Evolutionary conservation across 2,888 invertebrate species (phyloP).

Genomic region (Drosophila setosimentum): DNA sequence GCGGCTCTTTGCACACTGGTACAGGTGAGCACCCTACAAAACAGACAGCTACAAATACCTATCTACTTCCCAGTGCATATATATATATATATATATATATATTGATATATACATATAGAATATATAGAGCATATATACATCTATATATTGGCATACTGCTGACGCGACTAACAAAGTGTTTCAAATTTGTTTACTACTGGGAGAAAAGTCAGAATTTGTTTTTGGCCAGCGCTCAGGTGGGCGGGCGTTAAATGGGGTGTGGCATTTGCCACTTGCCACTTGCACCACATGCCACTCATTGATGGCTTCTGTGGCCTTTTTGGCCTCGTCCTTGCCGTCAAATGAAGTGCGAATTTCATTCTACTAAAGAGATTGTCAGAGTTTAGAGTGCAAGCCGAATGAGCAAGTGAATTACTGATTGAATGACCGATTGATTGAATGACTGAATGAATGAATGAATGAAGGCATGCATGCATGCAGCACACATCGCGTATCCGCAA

Average conservation of each 20-base stretch:
- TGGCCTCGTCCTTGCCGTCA: constrained; percentile 39
- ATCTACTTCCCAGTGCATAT: constrained; percentile 1
- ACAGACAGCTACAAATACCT: constrained; percentile 1
- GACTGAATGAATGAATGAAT: constrained; percentile 31
- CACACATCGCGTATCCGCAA: constrained; percentile 40
- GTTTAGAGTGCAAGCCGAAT: constrained; percentile 41
- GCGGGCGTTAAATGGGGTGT: constrained; percentile 64
- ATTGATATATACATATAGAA: constrained; percentile 4
- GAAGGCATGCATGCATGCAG: constrained; percentile 37
- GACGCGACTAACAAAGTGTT: constrained; percentile 71
- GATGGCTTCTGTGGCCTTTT: constrained; percentile 63
- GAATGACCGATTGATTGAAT: constrained; percentile 19
- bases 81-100: not conserved
- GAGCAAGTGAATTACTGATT: constrained; percentile 26
- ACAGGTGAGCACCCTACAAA: constrained; percentile 6
- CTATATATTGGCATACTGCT: constrained; percentile 23
- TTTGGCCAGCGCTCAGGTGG: constrained; percentile 53
- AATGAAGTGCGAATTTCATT: constrained; percentile 66
- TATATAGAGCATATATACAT: constrained; percentile 4
- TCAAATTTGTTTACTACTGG: constrained; percentile 75
- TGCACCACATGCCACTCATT: constrained; percentile 43
- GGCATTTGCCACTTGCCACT: constrained; percentile 31
- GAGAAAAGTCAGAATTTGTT: constrained; percentile 59
- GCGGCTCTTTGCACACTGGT: constrained; percentile 67
- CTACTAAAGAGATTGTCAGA: constrained; percentile 21